These are phyloP conservation scores for Drosophila antonietae DNA, from an alignment of 2,888 invertebrate genomes.

Conservation along the genomic window DNA sequence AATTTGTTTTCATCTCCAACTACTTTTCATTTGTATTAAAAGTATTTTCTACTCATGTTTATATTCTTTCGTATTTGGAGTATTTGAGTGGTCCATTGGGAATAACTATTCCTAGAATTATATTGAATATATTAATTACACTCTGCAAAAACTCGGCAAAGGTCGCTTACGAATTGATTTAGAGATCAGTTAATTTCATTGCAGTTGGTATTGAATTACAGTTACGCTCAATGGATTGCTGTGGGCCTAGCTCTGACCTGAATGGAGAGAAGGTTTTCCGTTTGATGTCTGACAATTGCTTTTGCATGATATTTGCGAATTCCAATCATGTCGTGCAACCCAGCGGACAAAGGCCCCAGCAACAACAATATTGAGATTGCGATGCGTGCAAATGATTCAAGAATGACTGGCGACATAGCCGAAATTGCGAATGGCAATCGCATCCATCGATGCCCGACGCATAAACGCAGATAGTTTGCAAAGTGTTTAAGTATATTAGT, in stretches of 20 bases:
- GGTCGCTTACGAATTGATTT: background rate
- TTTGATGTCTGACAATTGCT: background rate
- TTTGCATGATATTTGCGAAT: constrained; percentile 31
- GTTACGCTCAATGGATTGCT: background rate
- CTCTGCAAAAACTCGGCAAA: background rate
- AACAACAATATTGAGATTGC: background rate
- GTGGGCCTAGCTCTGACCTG: background rate
- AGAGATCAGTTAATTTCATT: background rate
- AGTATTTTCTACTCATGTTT: no score
- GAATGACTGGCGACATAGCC: constrained; percentile 35
- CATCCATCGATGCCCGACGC: constrained; percentile 28
- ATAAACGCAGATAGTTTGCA: constrained; percentile 40
- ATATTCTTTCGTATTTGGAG: background rate
- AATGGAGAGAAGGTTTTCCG: background rate
- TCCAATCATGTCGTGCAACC: constrained; percentile 52
- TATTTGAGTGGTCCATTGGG: background rate
- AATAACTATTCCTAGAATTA: background rate
- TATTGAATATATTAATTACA: background rate
- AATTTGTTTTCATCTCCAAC: no score
- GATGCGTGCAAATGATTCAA: constrained; percentile 27
- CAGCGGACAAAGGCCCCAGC: background rate
- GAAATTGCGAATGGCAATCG: constrained; percentile 25
- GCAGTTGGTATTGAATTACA: background rate
- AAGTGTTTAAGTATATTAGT: constrained; percentile 68
- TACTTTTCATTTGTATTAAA: no score